Evolutionary conservation across 2,113 vertebrate genomes (phyloP).

Genomic region (Tragelaphus imberbis): DNA sequence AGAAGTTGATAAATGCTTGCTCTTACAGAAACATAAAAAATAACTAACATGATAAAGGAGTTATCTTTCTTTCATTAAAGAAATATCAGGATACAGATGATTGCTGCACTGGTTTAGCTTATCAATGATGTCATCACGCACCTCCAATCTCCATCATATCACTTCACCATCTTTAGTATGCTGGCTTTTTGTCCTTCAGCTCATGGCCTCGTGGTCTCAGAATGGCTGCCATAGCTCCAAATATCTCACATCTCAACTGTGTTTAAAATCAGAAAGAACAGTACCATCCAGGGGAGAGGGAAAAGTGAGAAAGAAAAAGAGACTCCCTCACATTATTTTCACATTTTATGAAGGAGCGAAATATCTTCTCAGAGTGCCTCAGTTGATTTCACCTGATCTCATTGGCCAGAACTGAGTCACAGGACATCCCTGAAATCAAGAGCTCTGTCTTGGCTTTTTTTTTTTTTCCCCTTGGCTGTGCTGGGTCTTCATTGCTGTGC

Average conservation of each 20-base stretch:
- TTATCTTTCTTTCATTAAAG: neutral
- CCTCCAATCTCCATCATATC: neutral
- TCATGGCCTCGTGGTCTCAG: neutral
- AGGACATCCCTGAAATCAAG: neutral
- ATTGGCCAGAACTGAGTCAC: neutral
- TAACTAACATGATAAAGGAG: neutral
- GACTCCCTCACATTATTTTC: neutral
- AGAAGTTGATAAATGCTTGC: neutral
- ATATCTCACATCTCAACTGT: neutral
- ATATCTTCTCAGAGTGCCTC: neutral
- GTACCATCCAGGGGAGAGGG: neutral
- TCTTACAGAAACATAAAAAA: neutral
- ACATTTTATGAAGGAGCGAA: neutral
- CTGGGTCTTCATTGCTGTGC: neutral
- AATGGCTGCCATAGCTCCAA: neutral
- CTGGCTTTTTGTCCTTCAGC: neutral
- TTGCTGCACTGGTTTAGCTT: neutral
- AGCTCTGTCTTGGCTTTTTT: neutral
- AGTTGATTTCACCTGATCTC: neutral
- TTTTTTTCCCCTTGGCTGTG: fast-evolving
- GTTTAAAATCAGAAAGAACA: neutral
- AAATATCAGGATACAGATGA: neutral
- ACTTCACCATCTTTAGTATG: neutral
- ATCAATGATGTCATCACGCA: neutral
- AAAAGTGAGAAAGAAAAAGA: neutral